Conservation (phyloP, 2,113 vertebrate species). For the Alces alces region DNA sequence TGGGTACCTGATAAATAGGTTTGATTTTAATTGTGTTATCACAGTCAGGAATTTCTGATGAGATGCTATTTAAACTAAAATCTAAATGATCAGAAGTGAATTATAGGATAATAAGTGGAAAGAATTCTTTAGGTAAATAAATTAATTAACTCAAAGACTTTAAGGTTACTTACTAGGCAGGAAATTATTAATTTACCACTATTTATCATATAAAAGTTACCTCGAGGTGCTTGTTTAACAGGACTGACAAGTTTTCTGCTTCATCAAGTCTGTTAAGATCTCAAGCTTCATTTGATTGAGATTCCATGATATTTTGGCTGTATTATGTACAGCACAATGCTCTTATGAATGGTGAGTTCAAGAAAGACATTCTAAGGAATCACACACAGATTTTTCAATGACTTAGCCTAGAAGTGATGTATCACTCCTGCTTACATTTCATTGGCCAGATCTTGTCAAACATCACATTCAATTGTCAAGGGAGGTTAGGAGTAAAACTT, state of each 20-base stretch:
- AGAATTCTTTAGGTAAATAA: neutral
- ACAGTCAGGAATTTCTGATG: neutral
- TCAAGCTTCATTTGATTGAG: neutral
- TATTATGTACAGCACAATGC: neutral
- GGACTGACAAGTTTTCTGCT: neutral
- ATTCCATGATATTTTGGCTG: neutral
- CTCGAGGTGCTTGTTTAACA: neutral
- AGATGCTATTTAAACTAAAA: slow-evolving; percentile 1
- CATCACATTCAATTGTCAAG: neutral
- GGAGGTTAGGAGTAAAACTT: neutral
- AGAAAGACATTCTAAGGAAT: neutral
- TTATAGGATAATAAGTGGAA: neutral
- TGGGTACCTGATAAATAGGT: neutral
- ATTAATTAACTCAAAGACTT: neutral
- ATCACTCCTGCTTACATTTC: neutral
- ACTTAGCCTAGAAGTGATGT: neutral
- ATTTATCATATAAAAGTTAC: neutral
- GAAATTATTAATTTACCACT: neutral
- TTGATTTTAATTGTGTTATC: neutral
- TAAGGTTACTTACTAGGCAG: neutral
- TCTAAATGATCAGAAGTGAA: neutral
- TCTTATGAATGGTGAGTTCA: neutral
- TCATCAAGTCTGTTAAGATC: neutral
- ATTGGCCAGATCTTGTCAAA: neutral
- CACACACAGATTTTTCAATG: neutral